Conservation (phyloP, 2,888 invertebrate genomes). For the Panopea generosa region DNA sequence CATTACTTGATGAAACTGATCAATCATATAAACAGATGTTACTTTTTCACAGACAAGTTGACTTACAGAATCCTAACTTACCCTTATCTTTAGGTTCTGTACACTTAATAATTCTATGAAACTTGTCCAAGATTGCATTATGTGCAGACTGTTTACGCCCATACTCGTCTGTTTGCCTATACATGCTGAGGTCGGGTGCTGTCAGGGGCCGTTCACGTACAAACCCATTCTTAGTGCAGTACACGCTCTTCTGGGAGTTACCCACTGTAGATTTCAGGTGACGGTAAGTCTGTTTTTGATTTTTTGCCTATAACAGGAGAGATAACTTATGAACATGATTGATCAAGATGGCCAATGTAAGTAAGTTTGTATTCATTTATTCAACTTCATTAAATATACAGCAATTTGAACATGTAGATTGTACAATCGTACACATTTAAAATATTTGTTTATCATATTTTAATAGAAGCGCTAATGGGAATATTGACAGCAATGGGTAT, state of each 20-base stretch:
- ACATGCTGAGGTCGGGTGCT: slow-evolving; percentile 75
- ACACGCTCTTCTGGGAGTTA: slow-evolving; percentile 74
- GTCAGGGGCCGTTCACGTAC: slow-evolving; percentile 78
- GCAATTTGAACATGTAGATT: no score
- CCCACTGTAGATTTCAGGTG: slow-evolving; percentile 72
- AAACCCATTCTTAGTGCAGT: slow-evolving; percentile 76
- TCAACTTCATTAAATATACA: no score
- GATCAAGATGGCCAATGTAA: neutral
- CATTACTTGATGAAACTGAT: no score
- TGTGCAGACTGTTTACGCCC: slow-evolving; percentile 57
- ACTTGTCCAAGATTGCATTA: slow-evolving; percentile 47
- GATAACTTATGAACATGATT: no score
- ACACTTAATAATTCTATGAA: slow-evolving; percentile 43
- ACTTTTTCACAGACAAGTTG: no score
- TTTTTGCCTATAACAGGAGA: slow-evolving; percentile 70
- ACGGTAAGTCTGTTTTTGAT: slow-evolving; percentile 74
- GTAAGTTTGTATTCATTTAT: no score
- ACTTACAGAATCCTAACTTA: no score
- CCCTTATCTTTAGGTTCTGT: slow-evolving; percentile 28
- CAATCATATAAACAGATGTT: no score
- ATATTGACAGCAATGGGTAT: no score
- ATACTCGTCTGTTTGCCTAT: slow-evolving; percentile 52
- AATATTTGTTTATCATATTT: no score
- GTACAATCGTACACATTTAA: no score
- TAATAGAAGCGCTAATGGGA: no score